Conservation (phyloP, 2,113 vertebrate species). For the Poeciliopsis retropinna region DNA sequence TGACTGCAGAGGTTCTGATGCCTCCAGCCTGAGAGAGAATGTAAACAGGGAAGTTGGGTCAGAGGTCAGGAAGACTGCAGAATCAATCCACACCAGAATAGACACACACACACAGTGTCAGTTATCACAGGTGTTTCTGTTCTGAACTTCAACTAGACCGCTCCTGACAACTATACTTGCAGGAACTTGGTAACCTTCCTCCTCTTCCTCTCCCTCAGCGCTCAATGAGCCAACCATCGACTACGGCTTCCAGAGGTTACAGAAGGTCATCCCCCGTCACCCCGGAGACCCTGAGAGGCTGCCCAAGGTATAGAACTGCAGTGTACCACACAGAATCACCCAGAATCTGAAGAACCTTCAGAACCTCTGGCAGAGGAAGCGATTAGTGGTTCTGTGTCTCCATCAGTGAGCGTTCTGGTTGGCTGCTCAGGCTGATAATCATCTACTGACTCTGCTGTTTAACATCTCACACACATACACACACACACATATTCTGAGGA, state of each 20-base stretch:
- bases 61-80: too few species aligned
- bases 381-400: constrained; percentile 30
- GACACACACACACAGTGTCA: too few species aligned
- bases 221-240: constrained; percentile 75
- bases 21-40: too few species aligned
- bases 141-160: background rate
- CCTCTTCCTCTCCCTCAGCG: constrained; percentile 40
- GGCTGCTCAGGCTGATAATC: constrained; percentile 53
- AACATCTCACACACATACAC: constrained; percentile 8
- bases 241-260: constrained; percentile 76
- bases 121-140: too few species aligned
- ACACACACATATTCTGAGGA: too few species aligned
- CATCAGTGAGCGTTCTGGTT: constrained; percentile 60
- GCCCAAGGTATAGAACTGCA: constrained; percentile 65
- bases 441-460: constrained; percentile 52
- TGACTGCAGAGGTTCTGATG: too few species aligned
- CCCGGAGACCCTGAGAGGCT: constrained; percentile 70
- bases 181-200: background rate
- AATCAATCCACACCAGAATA: too few species aligned
- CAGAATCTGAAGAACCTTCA: background rate
- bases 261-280: constrained; percentile 75
- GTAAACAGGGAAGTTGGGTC: too few species aligned
- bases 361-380: constrained; percentile 6
- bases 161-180: background rate
- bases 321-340: background rate